Conservation (phyloP, 37 sponge, comb jelly and placozoan genomes). For the Chondrilla cf. caribensis region DNA sequence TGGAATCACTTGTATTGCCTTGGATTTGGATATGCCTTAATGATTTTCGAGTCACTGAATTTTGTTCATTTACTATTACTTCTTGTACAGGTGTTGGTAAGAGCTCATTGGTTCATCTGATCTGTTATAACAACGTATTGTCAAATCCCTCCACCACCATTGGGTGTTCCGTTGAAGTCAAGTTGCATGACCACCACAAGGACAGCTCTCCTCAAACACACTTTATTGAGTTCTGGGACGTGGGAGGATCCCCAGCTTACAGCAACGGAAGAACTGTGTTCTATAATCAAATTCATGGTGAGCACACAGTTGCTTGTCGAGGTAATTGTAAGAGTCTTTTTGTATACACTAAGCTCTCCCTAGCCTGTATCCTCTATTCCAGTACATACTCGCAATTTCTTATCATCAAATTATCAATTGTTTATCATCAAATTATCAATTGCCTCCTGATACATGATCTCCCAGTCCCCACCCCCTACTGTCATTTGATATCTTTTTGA, state of each 20-base stretch:
- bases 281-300: slow-evolving; percentile 77
- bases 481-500: too few relatives aligned
- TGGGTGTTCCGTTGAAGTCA: slow-evolving; percentile 90
- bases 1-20: too few relatives aligned
- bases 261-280: slow-evolving; percentile 74
- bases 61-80: too few relatives aligned
- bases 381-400: not conserved
- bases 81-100: slow-evolving; percentile 91
- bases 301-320: not conserved
- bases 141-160: slow-evolving; percentile 71
- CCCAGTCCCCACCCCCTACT: too few relatives aligned
- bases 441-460: too few relatives aligned
- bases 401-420: not conserved
- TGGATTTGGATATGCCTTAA: too few relatives aligned
- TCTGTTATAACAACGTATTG: slow-evolving; percentile 65
- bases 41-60: too few relatives aligned
- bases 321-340: not conserved
- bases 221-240: slow-evolving; percentile 97
- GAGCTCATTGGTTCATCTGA: slow-evolving; percentile 84
- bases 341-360: not conserved
- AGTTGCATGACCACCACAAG: slow-evolving; percentile 43
- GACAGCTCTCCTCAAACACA: not conserved
- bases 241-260: slow-evolving; percentile 85
- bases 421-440: too few relatives aligned
- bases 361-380: not conserved